Base-by-base conservation (phyloP, 2,797 vertebrate genomes). In the Thunnus albacares region DNA sequence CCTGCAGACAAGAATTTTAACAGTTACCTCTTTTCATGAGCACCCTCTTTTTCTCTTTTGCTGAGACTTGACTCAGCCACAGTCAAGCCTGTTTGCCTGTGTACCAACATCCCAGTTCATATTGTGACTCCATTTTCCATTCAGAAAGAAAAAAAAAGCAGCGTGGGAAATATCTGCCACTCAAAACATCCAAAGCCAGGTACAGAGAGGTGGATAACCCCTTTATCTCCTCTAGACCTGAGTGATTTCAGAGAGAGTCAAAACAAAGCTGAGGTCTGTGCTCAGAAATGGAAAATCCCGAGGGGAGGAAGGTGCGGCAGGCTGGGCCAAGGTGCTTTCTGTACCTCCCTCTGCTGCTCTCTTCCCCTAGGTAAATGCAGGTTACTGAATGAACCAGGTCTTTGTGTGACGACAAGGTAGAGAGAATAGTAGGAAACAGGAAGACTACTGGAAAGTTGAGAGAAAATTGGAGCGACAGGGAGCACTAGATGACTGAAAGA, bases 211-310 rank as follows among this genome's bases (percentile, higher is more conserved):
- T 22, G 76, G 75, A 80, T 75, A 70, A 59, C 28, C 70, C 22
- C 28, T 76, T 81, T 79, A 87, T 87, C 85, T 82, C 68, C 30
- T 57, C 59, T 24, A 45, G 82, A 87, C 59, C 67, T 62, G 74
- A 82, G 43, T 59, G 74, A 70, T 57, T 84, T 75, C 77, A 91
- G 57, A 77, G 43, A 74, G 66, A 3, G 68, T 75, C 87, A 88
- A 76, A 79, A 91, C 83, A 89, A 84, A 88, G 83, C 56, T 1
- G 28, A 77, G 77, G 56, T 88, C 85, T 87, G 76, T 88, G 74
- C 74, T 86, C 30, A 1, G 67, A 71, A 30, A 66, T 81, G 85
- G 82, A 89, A 89, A 92, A 89, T 86, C 87, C 89, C 15, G 2
- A 69, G 82, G 71, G 52, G 72, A 77, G 33, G 55, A 83, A 89